Evolutionary conservation across 1,140 invertebrate genomes (phyloP), one percentile per base, ranked within the genome.

Genomic region (Dreissena rostriformis): DNA sequence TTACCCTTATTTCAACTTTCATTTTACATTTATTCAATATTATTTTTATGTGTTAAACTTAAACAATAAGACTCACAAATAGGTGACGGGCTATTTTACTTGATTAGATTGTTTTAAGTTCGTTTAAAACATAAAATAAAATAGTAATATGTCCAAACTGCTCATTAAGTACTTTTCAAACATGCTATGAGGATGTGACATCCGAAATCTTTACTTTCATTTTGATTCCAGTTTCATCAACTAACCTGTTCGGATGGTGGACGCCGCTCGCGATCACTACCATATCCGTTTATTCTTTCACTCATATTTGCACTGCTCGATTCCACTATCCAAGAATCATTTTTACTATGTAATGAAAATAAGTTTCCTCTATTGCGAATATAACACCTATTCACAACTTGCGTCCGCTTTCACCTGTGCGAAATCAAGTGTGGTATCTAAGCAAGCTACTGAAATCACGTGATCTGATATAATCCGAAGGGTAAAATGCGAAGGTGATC

Each of bases 361-460:
- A 17, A n/a, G 53, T 81, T 72, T 26, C 55, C 52, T 39, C 26
- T 29, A 61, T 70, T 19, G 24, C 49, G n/a, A 78, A 49, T 19
- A 10, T 28, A 66, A 61, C 66, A 71, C 55, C 53, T 22, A 66
- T 63, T 22, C n/a, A 57, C 49, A 63, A 29, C 70, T 53, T 28
- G 77, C 77, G 66, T 39, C 68, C 63, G 79, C 79, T 81, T 81
- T 81, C 79, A 81, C 79, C 79, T 71, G 67, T 81, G 68, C 22
- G 24, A 81, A 81, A 70, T 81, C 70, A 81, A 81, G 68, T 81
- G 70, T 81, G 79, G 79, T 81, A 81, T 73, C 79, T 55, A 81
- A 81, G 79, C 71, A 81, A 65, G 71, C 68, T 29, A 71, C 17
- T 57, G 24, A 26, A 24, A 70, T 81, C 79, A 81, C 73, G 86